Percentiles rank a stretch among this genome's conserved stretches.
phyloP scores from a whole-genome alignment of 2,113 vertebrate species.

The Scalopus aquaticus region DNA sequence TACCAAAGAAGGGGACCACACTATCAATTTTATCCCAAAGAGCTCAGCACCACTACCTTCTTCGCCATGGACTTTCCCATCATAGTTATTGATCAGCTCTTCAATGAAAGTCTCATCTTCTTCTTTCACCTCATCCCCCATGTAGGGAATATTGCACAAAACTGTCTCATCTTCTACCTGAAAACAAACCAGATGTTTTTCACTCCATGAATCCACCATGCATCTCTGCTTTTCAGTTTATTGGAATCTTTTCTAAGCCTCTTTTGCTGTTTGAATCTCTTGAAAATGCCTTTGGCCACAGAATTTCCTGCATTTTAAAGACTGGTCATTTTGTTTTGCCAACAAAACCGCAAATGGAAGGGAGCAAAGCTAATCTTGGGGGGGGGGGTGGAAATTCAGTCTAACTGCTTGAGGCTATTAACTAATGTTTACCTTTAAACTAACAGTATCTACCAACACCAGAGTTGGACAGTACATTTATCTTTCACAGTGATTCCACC shows the following conservation, averaged over 20 bases:
- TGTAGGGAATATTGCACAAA: slow-evolving; percentile 98
- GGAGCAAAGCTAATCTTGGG: background rate
- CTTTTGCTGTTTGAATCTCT: background rate
- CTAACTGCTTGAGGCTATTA: background rate
- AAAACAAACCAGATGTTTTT: slow-evolving; percentile 51
- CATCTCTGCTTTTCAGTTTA: background rate
- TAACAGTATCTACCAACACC: background rate
- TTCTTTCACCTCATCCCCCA: slow-evolving; percentile 98
- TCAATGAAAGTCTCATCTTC: slow-evolving; percentile 99
- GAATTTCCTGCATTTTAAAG: background rate
- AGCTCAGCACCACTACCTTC: slow-evolving; percentile 88
- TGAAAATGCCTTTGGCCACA: background rate
- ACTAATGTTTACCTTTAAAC: background rate
- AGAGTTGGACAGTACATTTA: background rate
- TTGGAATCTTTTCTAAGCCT: background rate
- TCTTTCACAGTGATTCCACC: slow-evolving; percentile 19
- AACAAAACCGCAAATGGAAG: background rate
- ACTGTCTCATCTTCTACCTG: slow-evolving; percentile 99
- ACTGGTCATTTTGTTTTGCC: background rate
- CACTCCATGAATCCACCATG: background rate
- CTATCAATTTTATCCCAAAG: background rate
- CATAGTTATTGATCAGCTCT: slow-evolving; percentile 98
- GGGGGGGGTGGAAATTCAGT: background rate
- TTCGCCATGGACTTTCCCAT: slow-evolving; percentile 97
- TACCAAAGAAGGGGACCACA: background rate